Conservation (phyloP, 2,797 vertebrate genomes). For the Acanthiza pusilla region DNA sequence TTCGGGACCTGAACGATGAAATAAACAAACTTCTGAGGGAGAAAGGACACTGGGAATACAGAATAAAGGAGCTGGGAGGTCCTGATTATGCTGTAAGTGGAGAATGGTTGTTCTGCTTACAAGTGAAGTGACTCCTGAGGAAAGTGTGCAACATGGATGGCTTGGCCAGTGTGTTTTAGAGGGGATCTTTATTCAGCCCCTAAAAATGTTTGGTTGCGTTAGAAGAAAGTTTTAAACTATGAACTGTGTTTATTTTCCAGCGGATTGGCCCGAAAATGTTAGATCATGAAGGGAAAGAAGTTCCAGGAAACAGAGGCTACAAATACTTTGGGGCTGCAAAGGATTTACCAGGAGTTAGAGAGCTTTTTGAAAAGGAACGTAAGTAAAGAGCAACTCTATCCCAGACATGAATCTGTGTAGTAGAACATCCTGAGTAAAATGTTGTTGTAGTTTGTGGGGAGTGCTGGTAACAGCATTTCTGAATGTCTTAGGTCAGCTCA, state of each 20-base stretch:
- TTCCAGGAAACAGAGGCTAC: slow-evolving; percentile 94
- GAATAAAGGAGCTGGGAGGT: slow-evolving; percentile 93
- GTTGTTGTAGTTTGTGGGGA: background rate
- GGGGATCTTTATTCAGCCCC: background rate
- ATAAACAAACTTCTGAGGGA: slow-evolving; percentile 96
- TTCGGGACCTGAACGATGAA: slow-evolving; percentile 94
- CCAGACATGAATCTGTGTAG: accelerated
- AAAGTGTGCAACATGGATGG: background rate
- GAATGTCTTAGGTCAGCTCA: background rate
- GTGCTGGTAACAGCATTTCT: background rate
- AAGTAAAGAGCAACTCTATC: slow-evolving; percentile 58
- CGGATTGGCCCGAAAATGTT: slow-evolving; percentile 92
- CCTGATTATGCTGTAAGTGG: slow-evolving; percentile 87
- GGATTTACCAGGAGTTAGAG: slow-evolving; percentile 92
- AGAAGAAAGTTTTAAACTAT: background rate
- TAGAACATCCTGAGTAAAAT: background rate
- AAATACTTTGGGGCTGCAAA: slow-evolving; percentile 97
- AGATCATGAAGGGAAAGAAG: slow-evolving; percentile 95
- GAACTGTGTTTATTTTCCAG: slow-evolving; percentile 63
- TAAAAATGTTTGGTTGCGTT: background rate
- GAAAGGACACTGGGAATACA: slow-evolving; percentile 94
- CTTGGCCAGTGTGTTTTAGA: background rate
- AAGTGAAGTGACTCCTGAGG: background rate
- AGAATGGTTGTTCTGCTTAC: background rate
- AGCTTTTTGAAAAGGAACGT: slow-evolving; percentile 97